Percentiles rank a stretch among this genome's conserved stretches.
phyloP scores from a whole-genome alignment of 2,888 invertebrate genomes.

The Dioctria linearis region DNA sequence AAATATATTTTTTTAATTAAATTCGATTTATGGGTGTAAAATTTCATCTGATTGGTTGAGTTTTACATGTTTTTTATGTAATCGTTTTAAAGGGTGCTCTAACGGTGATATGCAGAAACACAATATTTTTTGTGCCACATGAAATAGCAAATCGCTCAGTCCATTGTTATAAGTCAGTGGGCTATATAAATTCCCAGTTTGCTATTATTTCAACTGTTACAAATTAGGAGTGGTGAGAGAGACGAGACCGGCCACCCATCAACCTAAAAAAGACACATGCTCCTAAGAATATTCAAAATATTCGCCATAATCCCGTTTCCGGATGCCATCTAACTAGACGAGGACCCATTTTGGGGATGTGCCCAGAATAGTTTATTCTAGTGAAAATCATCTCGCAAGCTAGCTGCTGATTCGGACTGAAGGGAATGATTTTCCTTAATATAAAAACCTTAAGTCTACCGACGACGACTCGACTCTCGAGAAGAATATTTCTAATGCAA shows the following conservation, averaged over 20 bases:
- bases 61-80: no score
- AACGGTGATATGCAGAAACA: no score
- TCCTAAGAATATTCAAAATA: conserved; percentile 32
- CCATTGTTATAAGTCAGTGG: no score
- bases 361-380: conserved; percentile 9
- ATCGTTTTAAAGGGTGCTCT: no score
- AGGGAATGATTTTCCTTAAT: conserved; percentile 29
- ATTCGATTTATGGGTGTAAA: no score
- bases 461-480: not conserved
- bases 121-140: no score
- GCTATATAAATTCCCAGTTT: not conserved
- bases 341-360: conserved; percentile 38
- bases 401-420: not conserved
- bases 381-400: not conserved
- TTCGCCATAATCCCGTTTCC: conserved; percentile 24
- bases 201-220: conserved; percentile 1
- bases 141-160: no score
- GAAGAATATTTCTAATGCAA: conserved; percentile 21
- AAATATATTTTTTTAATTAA: no score
- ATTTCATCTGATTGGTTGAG: no score
- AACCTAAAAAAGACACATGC: not conserved
- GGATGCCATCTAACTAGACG: conserved; percentile 39
- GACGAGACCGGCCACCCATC: conserved; percentile 2
- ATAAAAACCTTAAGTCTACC: conserved; percentile 39
- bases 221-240: conserved; percentile 10